Evolutionary conservation across 2,888 invertebrate species (phyloP).

Genomic region (Pseudoips prasinana): DNA sequence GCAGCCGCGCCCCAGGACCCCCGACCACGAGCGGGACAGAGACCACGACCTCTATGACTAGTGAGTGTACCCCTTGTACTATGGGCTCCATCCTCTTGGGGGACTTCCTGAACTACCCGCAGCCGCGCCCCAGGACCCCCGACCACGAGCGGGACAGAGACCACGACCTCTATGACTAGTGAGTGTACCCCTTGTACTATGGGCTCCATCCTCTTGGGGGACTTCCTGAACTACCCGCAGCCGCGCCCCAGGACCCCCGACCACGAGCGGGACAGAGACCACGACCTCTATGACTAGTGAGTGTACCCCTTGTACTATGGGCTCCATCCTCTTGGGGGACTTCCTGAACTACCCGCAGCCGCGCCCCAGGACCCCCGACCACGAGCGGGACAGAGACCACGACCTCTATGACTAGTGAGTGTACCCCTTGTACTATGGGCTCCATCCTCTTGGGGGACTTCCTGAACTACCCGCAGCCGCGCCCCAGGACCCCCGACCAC

Average conservation of each 20-base stretch:
- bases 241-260: slow-evolving; percentile 66
- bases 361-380: slow-evolving; percentile 61
- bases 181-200: slow-evolving; percentile 2
- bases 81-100: slow-evolving; percentile 99
- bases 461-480: slow-evolving; percentile 85
- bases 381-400: slow-evolving; percentile 28
- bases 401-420: slow-evolving; percentile 53
- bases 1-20: slow-evolving; percentile 29
- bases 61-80: slow-evolving; percentile 25
- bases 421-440: no score
- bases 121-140: slow-evolving; percentile 73
- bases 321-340: slow-evolving; percentile 99
- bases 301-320: no score
- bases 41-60: slow-evolving; percentile 53
- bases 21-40: slow-evolving; percentile 26
- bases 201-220: slow-evolving; percentile 99
- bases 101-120: slow-evolving; percentile 97
- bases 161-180: slow-evolving; percentile 55
- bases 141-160: slow-evolving; percentile 28
- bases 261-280: slow-evolving; percentile 26
- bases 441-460: slow-evolving; percentile 99
- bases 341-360: slow-evolving; percentile 92
- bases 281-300: slow-evolving; percentile 55
- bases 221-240: slow-evolving; percentile 94
- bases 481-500: slow-evolving; percentile 27